Evolutionary conservation across 2,888 invertebrate genomes (phyloP).

Genomic region (Nycteola revayana): DNA sequence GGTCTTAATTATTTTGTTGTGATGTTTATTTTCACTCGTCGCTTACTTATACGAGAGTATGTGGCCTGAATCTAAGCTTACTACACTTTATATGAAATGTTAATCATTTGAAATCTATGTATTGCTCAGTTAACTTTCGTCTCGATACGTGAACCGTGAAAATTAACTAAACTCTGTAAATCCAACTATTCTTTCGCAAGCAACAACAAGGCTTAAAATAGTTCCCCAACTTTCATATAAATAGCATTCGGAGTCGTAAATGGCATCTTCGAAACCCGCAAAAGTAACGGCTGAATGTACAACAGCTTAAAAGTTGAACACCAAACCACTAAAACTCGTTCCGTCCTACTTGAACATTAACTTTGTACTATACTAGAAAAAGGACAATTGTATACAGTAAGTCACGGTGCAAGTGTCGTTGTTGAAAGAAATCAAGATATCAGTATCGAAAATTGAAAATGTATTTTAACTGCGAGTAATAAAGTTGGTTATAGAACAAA

Average conservation of each 20-base stretch:
- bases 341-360: constrained; percentile 68
- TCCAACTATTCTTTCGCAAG: constrained; percentile 21
- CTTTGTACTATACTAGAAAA: constrained; percentile 66
- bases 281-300: constrained; percentile 51
- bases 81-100: no score
- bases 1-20: no score
- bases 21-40: no score
- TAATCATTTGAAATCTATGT: no score
- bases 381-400: constrained; percentile 67
- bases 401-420: constrained; percentile 37
- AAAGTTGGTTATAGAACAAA: constrained; percentile 58
- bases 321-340: constrained; percentile 64
- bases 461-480: constrained; percentile 57
- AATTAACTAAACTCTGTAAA: background rate
- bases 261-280: constrained; percentile 42
- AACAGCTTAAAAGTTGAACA: constrained; percentile 67
- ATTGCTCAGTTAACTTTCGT: no score
- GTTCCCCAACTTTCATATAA: constrained; percentile 34
- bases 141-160: no score
- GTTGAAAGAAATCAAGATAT: constrained; percentile 17
- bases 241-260: constrained; percentile 33
- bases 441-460: constrained; percentile 54
- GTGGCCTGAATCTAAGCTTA: no score
- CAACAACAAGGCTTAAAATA: constrained; percentile 28
- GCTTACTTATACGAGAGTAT: no score